Evolutionary conservation across 2,113 vertebrate species (phyloP), one percentile per base, ranked within the genome.

Genomic region (Pluvianellus socialis): DNA sequence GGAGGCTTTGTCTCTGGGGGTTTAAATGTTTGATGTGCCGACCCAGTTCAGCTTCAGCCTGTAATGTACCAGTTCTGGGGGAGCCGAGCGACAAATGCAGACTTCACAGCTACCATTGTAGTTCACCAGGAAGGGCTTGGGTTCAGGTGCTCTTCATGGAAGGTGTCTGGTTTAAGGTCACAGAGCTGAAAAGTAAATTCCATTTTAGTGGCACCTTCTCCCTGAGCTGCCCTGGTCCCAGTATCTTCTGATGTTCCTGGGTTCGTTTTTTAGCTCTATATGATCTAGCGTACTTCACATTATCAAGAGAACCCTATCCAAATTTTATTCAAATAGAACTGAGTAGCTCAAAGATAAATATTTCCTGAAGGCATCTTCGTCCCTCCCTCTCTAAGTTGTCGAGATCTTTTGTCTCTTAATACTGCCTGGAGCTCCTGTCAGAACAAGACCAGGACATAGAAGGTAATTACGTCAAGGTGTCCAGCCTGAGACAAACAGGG

Each of bases 341-440:
- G 0, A 89, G 82, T 28, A 83, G 73, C 59, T 91, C 62, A 93
- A 87, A 97, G 85, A 85, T 89, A 66, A 94, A 22, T 68, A 68
- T 88, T 92, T 97, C 70, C 83, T 80, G 21, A 95, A 94, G 90
- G 63, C 44, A 26, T 73, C 75, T 86, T 80, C 86, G 83, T 81
- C 67, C 27, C 20, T 83, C 52, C 53, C 91, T 83, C 90, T 88
- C 70, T 66, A 75, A 92, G 23, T 26, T 90, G 92, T 74, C 21
- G 2, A 71, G 53, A 50, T 94, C 58, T 94, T 88, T 92, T 70
- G 63, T 75, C 92, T 89, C 21, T 30, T 63, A 84, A 79, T 70
- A 42, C 9, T 92, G 79, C 96, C 91, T 53, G 83, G 47, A 94
- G 96, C 55, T 94, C 62, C 83, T 83, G 90, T 71, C 85, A 82